Percentiles rank a stretch among this genome's conserved stretches.
phyloP scores from a whole-genome alignment of 2,113 vertebrate species.

The Xyrauchen texanus region DNA sequence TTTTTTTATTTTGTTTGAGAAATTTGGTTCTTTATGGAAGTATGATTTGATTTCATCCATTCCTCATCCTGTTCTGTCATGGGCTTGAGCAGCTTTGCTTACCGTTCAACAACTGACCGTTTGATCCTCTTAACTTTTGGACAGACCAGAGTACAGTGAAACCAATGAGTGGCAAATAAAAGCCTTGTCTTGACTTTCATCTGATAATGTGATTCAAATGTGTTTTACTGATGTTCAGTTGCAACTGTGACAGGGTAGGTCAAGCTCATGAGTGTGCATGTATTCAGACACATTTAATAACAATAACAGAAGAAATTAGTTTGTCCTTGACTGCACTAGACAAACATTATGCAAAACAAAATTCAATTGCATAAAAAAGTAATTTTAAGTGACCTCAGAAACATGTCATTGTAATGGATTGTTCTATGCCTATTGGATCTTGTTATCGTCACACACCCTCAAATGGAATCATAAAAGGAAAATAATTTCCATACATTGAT shows the following conservation, averaged over 20 bases:
- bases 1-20: too few relatives aligned
- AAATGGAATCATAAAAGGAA: conserved; percentile 47
- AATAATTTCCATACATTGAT: conserved; percentile 50
- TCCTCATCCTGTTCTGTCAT: too few relatives aligned
- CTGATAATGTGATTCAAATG: conserved; percentile 37
- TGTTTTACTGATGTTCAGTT: conserved; percentile 14
- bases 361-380: conserved; percentile 46
- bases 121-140: too few relatives aligned
- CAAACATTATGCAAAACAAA: conserved; percentile 53
- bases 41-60: too few relatives aligned
- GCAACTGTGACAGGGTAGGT: conserved; percentile 49
- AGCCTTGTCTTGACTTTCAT: conserved; percentile 13
- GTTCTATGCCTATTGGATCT: conserved; percentile 35
- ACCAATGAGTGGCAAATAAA: background rate
- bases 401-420: conserved; percentile 50
- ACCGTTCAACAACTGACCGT: too few relatives aligned
- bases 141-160: background rate
- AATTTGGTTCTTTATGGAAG: too few relatives aligned
- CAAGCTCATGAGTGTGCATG: conserved; percentile 50
- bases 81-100: too few relatives aligned
- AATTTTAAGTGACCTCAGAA: conserved; percentile 57
- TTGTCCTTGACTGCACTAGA: conserved; percentile 32
- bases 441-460: conserved; percentile 33
- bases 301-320: conserved; percentile 48
- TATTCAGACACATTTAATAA: conserved; percentile 21